These are phyloP conservation scores for Schlechtendalia chinensis DNA, from an alignment of 1,140 invertebrate genomes.

Conservation along the genomic window DNA sequence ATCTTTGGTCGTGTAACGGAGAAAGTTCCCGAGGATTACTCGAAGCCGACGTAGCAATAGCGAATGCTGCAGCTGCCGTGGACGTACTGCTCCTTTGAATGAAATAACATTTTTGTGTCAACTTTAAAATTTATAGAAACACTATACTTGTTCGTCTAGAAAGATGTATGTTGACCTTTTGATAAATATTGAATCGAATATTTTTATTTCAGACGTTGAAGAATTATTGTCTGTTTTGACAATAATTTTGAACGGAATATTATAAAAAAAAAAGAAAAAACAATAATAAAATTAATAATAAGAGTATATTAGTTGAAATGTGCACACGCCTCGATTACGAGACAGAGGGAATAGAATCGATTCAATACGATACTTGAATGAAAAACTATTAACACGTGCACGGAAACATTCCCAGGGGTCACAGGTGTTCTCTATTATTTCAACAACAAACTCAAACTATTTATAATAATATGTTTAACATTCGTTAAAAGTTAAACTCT, in stretches of 20 bases:
- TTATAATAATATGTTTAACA: constrained; percentile 32
- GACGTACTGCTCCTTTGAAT: constrained; percentile 79
- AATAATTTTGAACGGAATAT: neutral
- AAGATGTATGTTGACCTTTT: neutral
- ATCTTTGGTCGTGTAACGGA: constrained; percentile 53
- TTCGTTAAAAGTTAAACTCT: constrained; percentile 31
- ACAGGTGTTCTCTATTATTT: constrained; percentile 39
- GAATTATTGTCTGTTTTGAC: neutral
- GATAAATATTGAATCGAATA: constrained; percentile 14
- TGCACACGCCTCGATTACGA: constrained; percentile 15
- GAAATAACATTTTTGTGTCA: constrained; percentile 24
- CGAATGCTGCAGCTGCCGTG: constrained; percentile 85
- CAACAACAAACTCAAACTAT: constrained; percentile 44
- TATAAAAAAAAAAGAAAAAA: constrained; percentile 16
- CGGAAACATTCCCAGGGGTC: constrained; percentile 44
- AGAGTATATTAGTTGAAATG: constrained; percentile 25
- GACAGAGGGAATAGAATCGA: constrained; percentile 17
- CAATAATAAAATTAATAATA: constrained; percentile 18
- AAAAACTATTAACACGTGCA: constrained; percentile 43
- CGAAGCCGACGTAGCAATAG: constrained; percentile 85
- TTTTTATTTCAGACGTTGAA: constrained; percentile 11
- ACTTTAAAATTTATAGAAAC: neutral
- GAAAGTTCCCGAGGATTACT: constrained; percentile 71
- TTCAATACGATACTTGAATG: constrained; percentile 42
- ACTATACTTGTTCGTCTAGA: constrained; percentile 17